Percentiles rank a stretch among this genome's conserved stretches.
Evolutionary conservation across 1,140 invertebrate species (phyloP).

Genomic region (Drosophila punjabiensis): DNA sequence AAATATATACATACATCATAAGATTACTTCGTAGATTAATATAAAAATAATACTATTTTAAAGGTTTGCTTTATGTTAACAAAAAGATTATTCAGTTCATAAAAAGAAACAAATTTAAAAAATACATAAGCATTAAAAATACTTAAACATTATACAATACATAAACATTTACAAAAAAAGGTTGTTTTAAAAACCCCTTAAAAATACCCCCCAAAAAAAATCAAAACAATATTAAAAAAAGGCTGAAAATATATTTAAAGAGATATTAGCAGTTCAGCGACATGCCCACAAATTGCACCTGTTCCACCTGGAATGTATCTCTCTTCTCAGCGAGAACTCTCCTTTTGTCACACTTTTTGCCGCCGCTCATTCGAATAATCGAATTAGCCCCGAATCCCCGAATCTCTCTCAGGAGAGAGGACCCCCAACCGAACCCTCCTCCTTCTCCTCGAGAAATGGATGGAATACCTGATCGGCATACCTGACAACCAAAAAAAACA

Average conservation of each 20-base stretch:
- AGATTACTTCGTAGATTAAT: no score
- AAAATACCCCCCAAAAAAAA: neutral
- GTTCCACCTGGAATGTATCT: constrained; percentile 15
- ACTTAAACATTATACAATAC: neutral
- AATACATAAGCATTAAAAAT: neutral
- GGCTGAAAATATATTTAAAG: neutral
- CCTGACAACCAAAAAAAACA: constrained; percentile 4
- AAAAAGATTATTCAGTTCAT: no score
- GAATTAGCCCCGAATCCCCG: constrained; percentile 36
- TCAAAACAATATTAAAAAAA: neutral
- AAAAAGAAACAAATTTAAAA: no score
- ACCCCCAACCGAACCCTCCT: neutral
- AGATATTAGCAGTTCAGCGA: constrained; percentile 27
- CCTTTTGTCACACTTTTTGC: neutral
- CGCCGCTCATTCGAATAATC: constrained; percentile 30
- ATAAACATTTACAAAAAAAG: no score
- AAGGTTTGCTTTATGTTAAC: no score
- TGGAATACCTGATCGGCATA: constrained; percentile 41
- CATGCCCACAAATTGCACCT: constrained; percentile 24
- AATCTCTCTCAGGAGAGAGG: constrained; percentile 11
- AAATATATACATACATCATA: no score
- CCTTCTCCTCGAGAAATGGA: constrained; percentile 31
- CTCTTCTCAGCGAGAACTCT: neutral
- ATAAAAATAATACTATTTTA: no score
- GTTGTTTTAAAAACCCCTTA: neutral